These are phyloP conservation scores for Cyprinodon diabolis DNA, from an alignment of 2,797 vertebrate genomes.

Conservation along the genomic window DNA sequence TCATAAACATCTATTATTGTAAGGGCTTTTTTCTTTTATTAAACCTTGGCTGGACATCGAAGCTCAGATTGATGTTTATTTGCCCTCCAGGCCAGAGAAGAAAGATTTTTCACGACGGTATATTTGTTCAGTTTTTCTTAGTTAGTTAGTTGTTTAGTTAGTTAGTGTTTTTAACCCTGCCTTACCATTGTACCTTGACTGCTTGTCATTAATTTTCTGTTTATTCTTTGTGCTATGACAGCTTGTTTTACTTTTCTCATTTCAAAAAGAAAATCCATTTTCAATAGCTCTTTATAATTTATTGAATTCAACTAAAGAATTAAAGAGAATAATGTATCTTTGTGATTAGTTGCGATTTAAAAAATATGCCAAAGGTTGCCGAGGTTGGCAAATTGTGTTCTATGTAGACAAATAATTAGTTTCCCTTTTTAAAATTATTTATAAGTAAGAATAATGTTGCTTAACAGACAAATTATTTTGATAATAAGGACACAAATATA, in stretches of 20 bases:
- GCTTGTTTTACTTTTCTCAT: too few species aligned
- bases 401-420: too few species aligned
- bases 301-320: too few species aligned
- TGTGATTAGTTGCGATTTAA: too few species aligned
- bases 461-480: background rate
- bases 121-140: too few species aligned
- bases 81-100: background rate
- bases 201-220: too few species aligned
- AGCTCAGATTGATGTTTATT: background rate
- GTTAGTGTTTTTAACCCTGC: too few species aligned
- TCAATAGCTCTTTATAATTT: too few species aligned
- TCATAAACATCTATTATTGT: slow-evolving; percentile 5
- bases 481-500: background rate
- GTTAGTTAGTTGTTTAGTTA: too few species aligned
- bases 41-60: background rate
- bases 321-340: too few species aligned
- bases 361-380: background rate
- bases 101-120: background rate
- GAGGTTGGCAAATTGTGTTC: background rate
- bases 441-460: background rate
- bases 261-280: background rate
- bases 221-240: too few species aligned
- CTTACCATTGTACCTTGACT: too few species aligned
- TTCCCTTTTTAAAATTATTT: background rate
- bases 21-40: background rate